Evolutionary conservation across 2,113 vertebrate genomes (phyloP).

Genomic region (Tachycineta bicolor): DNA sequence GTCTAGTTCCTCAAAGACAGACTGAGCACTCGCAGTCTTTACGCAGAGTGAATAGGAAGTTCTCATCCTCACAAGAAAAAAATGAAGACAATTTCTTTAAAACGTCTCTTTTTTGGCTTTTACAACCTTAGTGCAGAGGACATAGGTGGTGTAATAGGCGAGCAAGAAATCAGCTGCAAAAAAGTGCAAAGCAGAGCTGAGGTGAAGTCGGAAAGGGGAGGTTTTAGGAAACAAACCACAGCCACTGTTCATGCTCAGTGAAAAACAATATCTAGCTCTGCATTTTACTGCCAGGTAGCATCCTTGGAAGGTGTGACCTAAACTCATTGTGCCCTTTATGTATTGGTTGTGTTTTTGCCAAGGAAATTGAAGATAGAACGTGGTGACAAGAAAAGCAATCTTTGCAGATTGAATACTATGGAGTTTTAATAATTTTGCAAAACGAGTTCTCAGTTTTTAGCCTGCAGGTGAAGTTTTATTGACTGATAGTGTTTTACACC

Average conservation of each 20-base stretch:
- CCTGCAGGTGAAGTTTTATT: neutral
- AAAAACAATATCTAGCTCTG: neutral
- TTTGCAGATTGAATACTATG: neutral
- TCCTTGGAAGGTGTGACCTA: neutral
- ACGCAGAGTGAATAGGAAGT: accelerated
- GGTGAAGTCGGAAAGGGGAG: neutral
- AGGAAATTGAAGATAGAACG: neutral
- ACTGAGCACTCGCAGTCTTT: neutral
- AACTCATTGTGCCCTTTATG: neutral
- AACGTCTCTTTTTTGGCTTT: neutral
- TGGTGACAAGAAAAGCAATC: neutral
- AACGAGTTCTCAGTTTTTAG: neutral
- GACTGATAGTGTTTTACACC: neutral
- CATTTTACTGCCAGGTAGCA: neutral
- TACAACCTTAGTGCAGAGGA: neutral
- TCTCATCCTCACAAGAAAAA: neutral
- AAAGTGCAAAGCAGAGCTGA: neutral
- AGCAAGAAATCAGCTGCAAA: neutral
- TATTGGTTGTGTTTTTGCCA: neutral
- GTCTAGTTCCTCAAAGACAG: neutral
- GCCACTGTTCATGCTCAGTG: accelerated
- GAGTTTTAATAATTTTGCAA: neutral
- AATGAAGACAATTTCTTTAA: neutral
- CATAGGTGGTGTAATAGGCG: neutral
- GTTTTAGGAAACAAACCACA: neutral